Percentiles rank a stretch among this genome's conserved stretches.
These are phyloP conservation scores for Pasiphila rectangulata DNA, from an alignment of 2,888 invertebrate genomes.

Conservation along the genomic window DNA sequence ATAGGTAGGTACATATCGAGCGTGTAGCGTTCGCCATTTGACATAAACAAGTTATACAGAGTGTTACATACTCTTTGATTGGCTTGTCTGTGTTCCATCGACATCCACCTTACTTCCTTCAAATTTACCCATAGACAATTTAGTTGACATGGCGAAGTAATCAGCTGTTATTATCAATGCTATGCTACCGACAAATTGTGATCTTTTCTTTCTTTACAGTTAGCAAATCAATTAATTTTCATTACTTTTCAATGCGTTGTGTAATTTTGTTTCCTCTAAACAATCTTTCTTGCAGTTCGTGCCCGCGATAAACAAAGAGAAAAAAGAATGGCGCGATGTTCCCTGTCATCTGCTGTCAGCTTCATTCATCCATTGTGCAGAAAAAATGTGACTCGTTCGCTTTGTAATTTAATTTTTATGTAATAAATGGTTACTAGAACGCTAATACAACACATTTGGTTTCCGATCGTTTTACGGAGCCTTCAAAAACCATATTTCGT, in stretches of 20 bases:
- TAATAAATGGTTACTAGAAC: constrained; percentile 56
- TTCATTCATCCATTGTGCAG: constrained; percentile 77
- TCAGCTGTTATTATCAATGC: constrained; percentile 79
- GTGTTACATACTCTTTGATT: too few species aligned
- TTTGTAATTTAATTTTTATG: constrained; percentile 68
- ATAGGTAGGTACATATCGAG: too few species aligned
- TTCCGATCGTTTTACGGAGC: constrained; percentile 45
- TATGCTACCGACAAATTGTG: constrained; percentile 52
- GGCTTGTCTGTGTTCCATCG: not conserved
- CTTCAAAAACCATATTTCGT: constrained; percentile 22
- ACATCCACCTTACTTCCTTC: not conserved
- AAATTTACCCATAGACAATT: constrained; percentile 42
- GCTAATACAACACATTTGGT: constrained; percentile 52
- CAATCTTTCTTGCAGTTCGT: constrained; percentile 29
- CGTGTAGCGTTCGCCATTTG: too few species aligned
- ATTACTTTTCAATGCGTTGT: constrained; percentile 17
- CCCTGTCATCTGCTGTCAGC: constrained; percentile 75
- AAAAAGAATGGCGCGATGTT: constrained; percentile 74
- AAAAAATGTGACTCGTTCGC: constrained; percentile 77
- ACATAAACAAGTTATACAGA: too few species aligned
- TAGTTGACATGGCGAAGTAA: constrained; percentile 72
- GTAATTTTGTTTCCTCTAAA: constrained; percentile 34
- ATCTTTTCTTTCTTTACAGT: constrained; percentile 11
- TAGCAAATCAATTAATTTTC: constrained; percentile 1
- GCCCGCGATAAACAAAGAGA: constrained; percentile 35